Percentiles rank a stretch among this genome's conserved stretches.
Conservation (phyloP, 2,888 invertebrate species). For the Laothoe populi region DNA sequence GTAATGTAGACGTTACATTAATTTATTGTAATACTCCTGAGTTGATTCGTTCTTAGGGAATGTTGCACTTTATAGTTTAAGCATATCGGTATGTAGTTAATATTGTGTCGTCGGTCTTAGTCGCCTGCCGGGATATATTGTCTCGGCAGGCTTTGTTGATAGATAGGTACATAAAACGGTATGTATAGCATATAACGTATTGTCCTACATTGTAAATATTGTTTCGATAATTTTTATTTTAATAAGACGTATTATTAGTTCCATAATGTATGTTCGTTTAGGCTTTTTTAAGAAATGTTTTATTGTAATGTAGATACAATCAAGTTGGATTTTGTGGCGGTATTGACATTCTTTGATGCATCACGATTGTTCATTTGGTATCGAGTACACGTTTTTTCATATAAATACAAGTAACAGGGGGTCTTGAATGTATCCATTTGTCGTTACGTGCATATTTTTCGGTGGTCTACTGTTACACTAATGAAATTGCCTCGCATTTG, state of each 20-base stretch:
- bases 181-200: constrained; percentile 75
- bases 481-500: constrained; percentile 84
- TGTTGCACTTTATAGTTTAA: constrained; percentile 82
- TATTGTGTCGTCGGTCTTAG: constrained; percentile 78
- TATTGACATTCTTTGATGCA: constrained; percentile 57
- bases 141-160: constrained; percentile 78
- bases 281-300: constrained; percentile 72
- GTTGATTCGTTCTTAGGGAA: constrained; percentile 79
- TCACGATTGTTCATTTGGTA: constrained; percentile 41
- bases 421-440: constrained; percentile 60
- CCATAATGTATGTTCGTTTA: constrained; percentile 67
- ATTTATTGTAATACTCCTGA: constrained; percentile 81
- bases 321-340: constrained; percentile 81
- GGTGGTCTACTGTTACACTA: constrained; percentile 70
- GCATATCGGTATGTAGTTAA: constrained; percentile 74
- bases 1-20: constrained; percentile 69
- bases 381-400: constrained; percentile 50
- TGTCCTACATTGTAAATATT: constrained; percentile 78
- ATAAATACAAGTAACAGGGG: constrained; percentile 75
- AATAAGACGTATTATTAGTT: constrained; percentile 80
- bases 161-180: constrained; percentile 77
- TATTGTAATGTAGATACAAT: constrained; percentile 45
- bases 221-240: constrained; percentile 78
- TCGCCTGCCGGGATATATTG: constrained; percentile 74
- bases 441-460: constrained; percentile 64